phyloP scores from a whole-genome alignment of 2,797 vertebrate genomes.

The Xenentodon cancila region DNA sequence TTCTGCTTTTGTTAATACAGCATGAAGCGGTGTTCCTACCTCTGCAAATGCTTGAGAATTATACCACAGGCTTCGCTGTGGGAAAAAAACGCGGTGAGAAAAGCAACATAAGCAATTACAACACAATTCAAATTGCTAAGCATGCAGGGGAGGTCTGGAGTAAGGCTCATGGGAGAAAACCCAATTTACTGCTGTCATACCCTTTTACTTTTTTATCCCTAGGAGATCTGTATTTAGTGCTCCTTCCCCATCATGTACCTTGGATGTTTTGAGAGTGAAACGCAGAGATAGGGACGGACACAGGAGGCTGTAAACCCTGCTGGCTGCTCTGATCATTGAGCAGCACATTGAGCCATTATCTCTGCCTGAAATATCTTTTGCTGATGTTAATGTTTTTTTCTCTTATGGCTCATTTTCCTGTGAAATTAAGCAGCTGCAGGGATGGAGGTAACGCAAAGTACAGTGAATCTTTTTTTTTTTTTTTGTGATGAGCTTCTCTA shows the following conservation, averaged over 20 bases:
- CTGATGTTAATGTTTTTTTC: slow-evolving; percentile 77
- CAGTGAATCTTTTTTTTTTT: slow-evolving; percentile 24
- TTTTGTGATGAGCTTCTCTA: slow-evolving; percentile 27
- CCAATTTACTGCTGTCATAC: slow-evolving; percentile 77
- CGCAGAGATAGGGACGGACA: slow-evolving; percentile 58
- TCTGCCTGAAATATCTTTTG: slow-evolving; percentile 74
- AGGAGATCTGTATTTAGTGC: slow-evolving; percentile 67
- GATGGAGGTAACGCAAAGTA: slow-evolving; percentile 59
- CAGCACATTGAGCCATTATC: slow-evolving; percentile 73
- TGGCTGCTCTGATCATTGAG: slow-evolving; percentile 70
- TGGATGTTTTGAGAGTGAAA: slow-evolving; percentile 62
- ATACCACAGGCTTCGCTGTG: slow-evolving; percentile 54
- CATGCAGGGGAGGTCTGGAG: slow-evolving; percentile 52
- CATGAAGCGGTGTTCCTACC: slow-evolving; percentile 50
- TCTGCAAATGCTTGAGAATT: slow-evolving; percentile 41
- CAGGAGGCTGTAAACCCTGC: slow-evolving; percentile 64
- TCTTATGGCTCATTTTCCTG: slow-evolving; percentile 73
- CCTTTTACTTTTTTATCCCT: slow-evolving; percentile 62
- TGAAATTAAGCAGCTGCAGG: slow-evolving; percentile 70
- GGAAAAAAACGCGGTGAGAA: slow-evolving; percentile 52
- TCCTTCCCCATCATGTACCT: slow-evolving; percentile 56
- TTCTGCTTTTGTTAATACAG: slow-evolving; percentile 45
- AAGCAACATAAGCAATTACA: slow-evolving; percentile 71
- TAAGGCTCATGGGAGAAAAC: slow-evolving; percentile 70
- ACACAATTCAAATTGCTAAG: slow-evolving; percentile 67